Base-by-base conservation (phyloP, 2,797 vertebrate species). In the Pogoniulus pusillus region DNA sequence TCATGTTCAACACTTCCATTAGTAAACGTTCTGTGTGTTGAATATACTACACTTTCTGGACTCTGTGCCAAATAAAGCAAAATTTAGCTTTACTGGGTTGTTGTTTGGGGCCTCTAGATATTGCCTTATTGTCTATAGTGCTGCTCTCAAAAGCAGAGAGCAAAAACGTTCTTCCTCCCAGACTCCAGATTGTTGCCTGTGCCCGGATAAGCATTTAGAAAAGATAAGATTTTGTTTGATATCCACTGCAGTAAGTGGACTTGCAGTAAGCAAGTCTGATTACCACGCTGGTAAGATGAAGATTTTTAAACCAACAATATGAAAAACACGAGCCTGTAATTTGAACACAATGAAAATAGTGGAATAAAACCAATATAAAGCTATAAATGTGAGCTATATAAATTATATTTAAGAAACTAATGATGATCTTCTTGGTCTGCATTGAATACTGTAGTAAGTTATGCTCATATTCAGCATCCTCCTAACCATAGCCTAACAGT, bases 21-120 rank as follows among this genome's bases (percentile, higher is more conserved):
- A 19, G 7, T 29, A 62, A 87, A 72, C 3, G 63, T 53, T 58
- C 6, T 27, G 27, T 2, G 1, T 1, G 0, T 5, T 73, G 4
- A 70, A 43, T 74, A 71, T 49, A 41, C 5, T 32, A 6, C 51
- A n/a, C 1, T 60, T 78, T 75, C 78, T 49, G 16, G 32, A 18
- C 17, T n/a, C 3, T 72, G 16, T 39, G 16, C 10, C 12, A 6
- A 68, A 10, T 29, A 70, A 79, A 88, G 37, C 10, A 90, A 35
- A 85, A 72, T 72, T 89, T 17, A 41, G 2, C 10, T 73, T 54
- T 49, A 57, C 10, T 34, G 12, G 6, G 12, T 10, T 24, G 1
- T 41, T 73, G 1, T 16, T 9, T 29, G 12, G 3, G 7, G 2
- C 4, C 3, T 59, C 59, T 73, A 16, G 17, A 17, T 64, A 18